These are phyloP conservation scores for Malthinus seriepunctatus DNA, from an alignment of 2,888 invertebrate genomes.

Conservation along the genomic window DNA sequence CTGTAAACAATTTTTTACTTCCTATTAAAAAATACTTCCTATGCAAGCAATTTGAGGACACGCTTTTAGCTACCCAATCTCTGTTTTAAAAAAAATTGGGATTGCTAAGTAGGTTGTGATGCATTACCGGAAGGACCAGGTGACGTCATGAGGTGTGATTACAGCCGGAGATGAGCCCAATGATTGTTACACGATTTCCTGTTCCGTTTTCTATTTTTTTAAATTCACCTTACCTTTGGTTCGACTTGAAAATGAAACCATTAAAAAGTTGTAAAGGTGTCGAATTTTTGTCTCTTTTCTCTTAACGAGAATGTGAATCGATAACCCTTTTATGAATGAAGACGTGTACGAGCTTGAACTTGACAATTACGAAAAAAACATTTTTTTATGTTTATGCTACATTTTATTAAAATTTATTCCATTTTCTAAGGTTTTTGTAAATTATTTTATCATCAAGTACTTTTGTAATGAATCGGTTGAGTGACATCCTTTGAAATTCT, in stretches of 20 bases:
- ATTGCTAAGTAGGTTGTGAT: slow-evolving; percentile 20
- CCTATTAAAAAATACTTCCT: slow-evolving; percentile 7
- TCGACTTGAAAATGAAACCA: neutral
- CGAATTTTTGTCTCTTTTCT: slow-evolving; percentile 13
- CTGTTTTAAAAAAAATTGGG: neutral
- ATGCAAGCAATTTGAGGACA: neutral
- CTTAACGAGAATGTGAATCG: slow-evolving; percentile 7
- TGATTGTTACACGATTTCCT: slow-evolving; percentile 51
- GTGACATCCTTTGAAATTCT: slow-evolving; percentile 9
- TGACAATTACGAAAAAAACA: too few relatives aligned
- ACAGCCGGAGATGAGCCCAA: slow-evolving; percentile 52
- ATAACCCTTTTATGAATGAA: slow-evolving; percentile 17
- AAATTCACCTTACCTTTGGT: neutral
- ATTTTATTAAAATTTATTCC: too few relatives aligned
- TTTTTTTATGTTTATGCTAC: too few relatives aligned
- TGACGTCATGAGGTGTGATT: slow-evolving; percentile 50
- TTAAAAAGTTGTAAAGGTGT: too few relatives aligned
- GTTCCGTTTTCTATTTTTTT: slow-evolving; percentile 44
- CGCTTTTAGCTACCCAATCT: neutral
- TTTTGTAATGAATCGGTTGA: slow-evolving; percentile 6
- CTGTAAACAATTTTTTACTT: slow-evolving; percentile 11
- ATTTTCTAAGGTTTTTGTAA: too few relatives aligned
- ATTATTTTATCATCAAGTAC: neutral
- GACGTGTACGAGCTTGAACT: neutral
- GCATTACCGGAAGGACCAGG: slow-evolving; percentile 43